phyloP scores from a whole-genome alignment of 2,113 vertebrate genomes.

The Todiramphus chloris region DNA sequence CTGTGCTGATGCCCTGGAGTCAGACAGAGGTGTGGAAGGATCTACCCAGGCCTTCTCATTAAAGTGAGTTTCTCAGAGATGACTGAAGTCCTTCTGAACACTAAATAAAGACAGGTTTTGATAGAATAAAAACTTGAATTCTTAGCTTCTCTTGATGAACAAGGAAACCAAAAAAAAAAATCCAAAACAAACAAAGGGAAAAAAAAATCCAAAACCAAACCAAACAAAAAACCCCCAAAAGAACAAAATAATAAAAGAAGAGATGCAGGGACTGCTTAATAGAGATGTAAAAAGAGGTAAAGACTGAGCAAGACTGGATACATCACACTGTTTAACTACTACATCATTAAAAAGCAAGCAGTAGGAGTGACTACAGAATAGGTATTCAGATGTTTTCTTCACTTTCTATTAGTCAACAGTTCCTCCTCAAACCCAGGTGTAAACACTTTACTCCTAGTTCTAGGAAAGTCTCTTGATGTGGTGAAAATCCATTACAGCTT shows the following conservation, averaged over 20 bases:
- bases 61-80: neutral
- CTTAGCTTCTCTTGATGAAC: neutral
- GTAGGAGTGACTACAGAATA: neutral
- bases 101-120: neutral
- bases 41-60: neutral
- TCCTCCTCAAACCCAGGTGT: neutral
- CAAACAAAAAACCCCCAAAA: neutral
- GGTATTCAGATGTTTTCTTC: neutral
- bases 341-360: neutral
- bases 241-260: neutral
- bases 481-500: neutral
- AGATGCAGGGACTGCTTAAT: neutral
- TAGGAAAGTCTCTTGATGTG: neutral
- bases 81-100: neutral
- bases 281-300: neutral
- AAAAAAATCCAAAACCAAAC: neutral
- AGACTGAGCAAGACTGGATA: neutral
- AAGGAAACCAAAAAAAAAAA: neutral
- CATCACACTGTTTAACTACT: neutral
- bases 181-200: neutral
- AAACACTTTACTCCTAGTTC: neutral
- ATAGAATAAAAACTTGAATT: neutral
- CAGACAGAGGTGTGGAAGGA: neutral
- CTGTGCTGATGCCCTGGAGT: neutral
- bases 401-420: neutral